Conservation (phyloP, 2,888 invertebrate genomes). For the Amiota minor region DNA sequence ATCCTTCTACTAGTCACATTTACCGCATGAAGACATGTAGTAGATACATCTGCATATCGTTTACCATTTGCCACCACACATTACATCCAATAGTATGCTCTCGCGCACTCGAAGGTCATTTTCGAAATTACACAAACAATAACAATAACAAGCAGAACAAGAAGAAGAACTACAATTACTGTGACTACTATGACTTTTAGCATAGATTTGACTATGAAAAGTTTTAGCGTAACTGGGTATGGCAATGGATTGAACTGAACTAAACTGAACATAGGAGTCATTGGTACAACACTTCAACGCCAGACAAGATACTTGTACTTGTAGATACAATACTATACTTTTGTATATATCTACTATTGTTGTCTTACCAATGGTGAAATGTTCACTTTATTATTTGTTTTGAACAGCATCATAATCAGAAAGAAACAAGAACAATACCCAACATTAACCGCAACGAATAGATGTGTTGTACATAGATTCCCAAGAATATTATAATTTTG, state of each 20-base stretch:
- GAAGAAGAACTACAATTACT: conserved; percentile 18
- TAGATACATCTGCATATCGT: neutral
- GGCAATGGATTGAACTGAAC: too few relatives aligned
- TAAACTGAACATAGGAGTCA: too few relatives aligned
- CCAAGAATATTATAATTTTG: conserved; percentile 27
- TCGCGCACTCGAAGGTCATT: conserved; percentile 45
- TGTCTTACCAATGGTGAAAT: conserved; percentile 26
- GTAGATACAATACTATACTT: too few relatives aligned
- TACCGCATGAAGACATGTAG: conserved; percentile 5
- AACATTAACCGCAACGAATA: neutral
- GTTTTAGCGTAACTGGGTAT: too few relatives aligned
- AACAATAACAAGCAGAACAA: conserved; percentile 8
- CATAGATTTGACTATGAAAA: conserved; percentile 6
- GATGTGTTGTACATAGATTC: conserved; percentile 4
- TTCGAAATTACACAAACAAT: conserved; percentile 58
- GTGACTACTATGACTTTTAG: conserved; percentile 13
- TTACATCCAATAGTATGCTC: too few relatives aligned
- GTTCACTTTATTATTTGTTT: conserved; percentile 30
- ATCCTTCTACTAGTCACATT: neutral
- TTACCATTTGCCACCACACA: conserved; percentile 3
- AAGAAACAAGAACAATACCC: too few relatives aligned
- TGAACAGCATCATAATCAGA: neutral
- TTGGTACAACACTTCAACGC: too few relatives aligned
- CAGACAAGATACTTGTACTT: too few relatives aligned
- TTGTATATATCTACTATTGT: neutral